phyloP scores from a whole-genome alignment of 2,113 vertebrate genomes.

The Syngnathus typhle region DNA sequence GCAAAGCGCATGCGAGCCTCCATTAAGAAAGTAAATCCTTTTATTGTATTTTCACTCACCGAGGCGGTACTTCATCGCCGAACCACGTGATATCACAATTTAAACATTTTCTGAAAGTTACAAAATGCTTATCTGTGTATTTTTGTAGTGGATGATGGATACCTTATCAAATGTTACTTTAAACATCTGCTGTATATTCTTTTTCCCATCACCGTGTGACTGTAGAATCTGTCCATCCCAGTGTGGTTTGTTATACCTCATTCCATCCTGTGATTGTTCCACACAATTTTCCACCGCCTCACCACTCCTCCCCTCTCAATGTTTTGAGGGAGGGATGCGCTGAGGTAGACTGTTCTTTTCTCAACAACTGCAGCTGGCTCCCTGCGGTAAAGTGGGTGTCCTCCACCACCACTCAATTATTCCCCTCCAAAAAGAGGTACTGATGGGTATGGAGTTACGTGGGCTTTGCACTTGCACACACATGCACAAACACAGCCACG shows the following conservation, averaged over 20 bases:
- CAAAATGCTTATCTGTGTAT: not conserved
- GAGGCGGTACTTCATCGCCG: not conserved
- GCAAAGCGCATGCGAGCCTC: not conserved
- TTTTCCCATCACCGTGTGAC: slow-evolving; percentile 10
- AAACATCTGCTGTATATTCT: slow-evolving; percentile 12
- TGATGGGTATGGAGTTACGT: slow-evolving; percentile 50
- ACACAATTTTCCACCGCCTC: slow-evolving; percentile 10
- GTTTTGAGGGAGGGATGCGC: slow-evolving; percentile 30
- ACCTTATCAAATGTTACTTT: not conserved
- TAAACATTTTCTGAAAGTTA: not conserved
- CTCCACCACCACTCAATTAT: slow-evolving; percentile 66
- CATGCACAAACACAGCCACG: not conserved
- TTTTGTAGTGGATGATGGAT: not conserved
- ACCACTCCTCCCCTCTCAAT: slow-evolving; percentile 27
- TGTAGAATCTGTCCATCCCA: slow-evolving; percentile 24
- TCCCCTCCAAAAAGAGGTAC: slow-evolving; percentile 55
- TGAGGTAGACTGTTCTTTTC: slow-evolving; percentile 60
- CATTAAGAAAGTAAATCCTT: too few species aligned
- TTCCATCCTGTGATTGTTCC: slow-evolving; percentile 5
- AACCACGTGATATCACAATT: not conserved
- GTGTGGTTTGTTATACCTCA: slow-evolving; percentile 21
- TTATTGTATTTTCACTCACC: not conserved
- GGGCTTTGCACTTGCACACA: slow-evolving; percentile 11
- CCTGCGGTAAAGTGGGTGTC: slow-evolving; percentile 58
- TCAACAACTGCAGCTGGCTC: slow-evolving; percentile 62